These are phyloP conservation scores for Trichogramma dendrolimi DNA, from an alignment of 2,888 invertebrate genomes.

Conservation along the genomic window DNA sequence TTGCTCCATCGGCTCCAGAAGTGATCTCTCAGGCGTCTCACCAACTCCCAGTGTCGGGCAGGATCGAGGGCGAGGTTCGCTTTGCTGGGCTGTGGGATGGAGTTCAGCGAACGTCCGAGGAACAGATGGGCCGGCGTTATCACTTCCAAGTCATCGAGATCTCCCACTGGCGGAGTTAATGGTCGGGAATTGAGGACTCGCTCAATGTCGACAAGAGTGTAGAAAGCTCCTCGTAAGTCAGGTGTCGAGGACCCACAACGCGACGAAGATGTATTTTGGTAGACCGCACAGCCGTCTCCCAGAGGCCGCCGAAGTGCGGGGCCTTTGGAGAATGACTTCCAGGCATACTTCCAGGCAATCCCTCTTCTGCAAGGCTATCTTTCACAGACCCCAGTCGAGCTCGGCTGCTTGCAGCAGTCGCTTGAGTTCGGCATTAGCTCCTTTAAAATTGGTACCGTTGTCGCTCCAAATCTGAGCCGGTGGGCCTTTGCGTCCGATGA, in stretches of 20 bases:
- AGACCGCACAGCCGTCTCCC: slow-evolving; percentile 38
- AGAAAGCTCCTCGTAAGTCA: slow-evolving; percentile 37
- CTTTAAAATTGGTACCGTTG: slow-evolving; percentile 11
- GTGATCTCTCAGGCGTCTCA: neutral
- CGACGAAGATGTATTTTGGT: slow-evolving; percentile 34
- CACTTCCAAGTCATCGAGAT: slow-evolving; percentile 29
- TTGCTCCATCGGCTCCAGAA: neutral
- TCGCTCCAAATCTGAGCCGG: slow-evolving; percentile 3
- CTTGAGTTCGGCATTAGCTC: neutral
- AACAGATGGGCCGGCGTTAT: slow-evolving; percentile 42
- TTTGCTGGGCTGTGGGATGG: slow-evolving; percentile 29
- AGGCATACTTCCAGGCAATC: slow-evolving; percentile 34
- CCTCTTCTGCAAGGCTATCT: slow-evolving; percentile 17
- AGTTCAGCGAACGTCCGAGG: slow-evolving; percentile 29
- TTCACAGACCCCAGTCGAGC: neutral
- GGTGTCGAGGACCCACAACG: slow-evolving; percentile 25
- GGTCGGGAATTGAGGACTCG: slow-evolving; percentile 37
- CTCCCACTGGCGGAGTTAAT: slow-evolving; percentile 30
- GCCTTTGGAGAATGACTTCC: slow-evolving; percentile 34
- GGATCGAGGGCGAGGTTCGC: neutral
- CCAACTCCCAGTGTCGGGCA: slow-evolving; percentile 25
- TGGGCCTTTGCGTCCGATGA: slow-evolving; percentile 2
- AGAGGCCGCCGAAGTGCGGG: slow-evolving; percentile 39
- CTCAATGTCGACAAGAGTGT: slow-evolving; percentile 35
- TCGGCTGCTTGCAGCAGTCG: neutral